Evolutionary conservation across 2,888 invertebrate species (phyloP), one percentile per base, ranked within the genome.

Genomic region (Epinotia demarniana): DNA sequence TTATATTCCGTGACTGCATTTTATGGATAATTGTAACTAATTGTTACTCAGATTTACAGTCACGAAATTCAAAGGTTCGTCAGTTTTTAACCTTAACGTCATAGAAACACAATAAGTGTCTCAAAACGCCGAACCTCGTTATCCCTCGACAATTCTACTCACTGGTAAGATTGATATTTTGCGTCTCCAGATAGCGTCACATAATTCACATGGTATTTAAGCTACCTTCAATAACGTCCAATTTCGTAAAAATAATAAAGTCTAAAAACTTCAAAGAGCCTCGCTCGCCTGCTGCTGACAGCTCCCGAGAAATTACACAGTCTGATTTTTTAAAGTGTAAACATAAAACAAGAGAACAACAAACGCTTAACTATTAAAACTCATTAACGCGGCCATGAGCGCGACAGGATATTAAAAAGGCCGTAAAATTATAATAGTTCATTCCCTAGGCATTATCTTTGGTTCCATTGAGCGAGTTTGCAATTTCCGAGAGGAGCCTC

Each of bases 381-480:
- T 67, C 75, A 62, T 72, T 76, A 67, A 46, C 49, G 46, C 67
- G 39, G 73, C 62, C 70, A 66, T 61, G 66, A 63, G 63, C 64
- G 61, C 62, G 53, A 72, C 80, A 79, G 81, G 80, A 82, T 82
- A 83, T 83, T 82, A 81, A 83, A 85, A 81, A 77, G 77, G 78
- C 78, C 79, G 78, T 84, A 81, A 82, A 83, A 83, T 83, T 82
- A 82, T 83, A 82, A 81, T 81, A 81, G 81, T 81, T 83, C 82
- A 82, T 84, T 84, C 81, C 78, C 72, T 74, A 69, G 78, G 80
- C 78, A 83, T 84, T 83, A 84, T 83, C 84, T 83, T 81, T 77
- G 79, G 82, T 82, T 83, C 81, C 82, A 83, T 83, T 83, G 81
- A 82, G 80, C 82, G 82, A 81, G 84, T 82, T 84, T 80, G 85